Percentiles rank a stretch among this genome's conserved stretches.
These are phyloP conservation scores for Nerophis ophidion DNA, from an alignment of 2,113 vertebrate genomes.

Conservation along the genomic window DNA sequence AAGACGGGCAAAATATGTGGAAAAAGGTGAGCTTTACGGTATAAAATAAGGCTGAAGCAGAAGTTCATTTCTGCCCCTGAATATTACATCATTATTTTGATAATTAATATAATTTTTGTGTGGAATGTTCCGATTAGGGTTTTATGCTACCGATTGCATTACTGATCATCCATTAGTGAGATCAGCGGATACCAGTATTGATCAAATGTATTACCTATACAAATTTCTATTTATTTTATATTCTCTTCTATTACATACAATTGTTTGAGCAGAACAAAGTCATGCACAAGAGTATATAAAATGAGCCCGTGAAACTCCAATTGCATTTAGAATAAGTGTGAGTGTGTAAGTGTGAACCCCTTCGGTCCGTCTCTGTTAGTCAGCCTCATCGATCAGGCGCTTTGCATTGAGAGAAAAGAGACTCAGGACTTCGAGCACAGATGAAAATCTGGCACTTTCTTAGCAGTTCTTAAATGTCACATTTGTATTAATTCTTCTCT, in stretches of 20 bases:
- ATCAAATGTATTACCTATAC: no score
- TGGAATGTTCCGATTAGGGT: no score
- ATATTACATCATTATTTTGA: background rate
- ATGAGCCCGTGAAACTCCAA: background rate
- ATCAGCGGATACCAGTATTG: no score
- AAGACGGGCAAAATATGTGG: no score
- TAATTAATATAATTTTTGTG: background rate
- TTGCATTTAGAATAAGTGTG: background rate
- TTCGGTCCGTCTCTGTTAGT: background rate
- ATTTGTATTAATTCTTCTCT: constrained; percentile 1
- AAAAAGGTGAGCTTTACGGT: background rate
- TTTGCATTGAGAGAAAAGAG: constrained; percentile 11
- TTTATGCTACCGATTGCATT: no score
- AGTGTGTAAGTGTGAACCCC: background rate
- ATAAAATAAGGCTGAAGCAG: background rate
- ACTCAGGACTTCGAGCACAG: constrained; percentile 6
- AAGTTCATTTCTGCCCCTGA: background rate
- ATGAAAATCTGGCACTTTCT: constrained; percentile 5
- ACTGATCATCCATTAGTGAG: no score
- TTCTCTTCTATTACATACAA: no score
- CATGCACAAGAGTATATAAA: background rate
- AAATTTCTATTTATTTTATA: no score
- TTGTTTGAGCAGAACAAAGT: no score
- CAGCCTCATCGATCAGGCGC: background rate
- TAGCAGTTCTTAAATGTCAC: constrained; percentile 15